Base-by-base conservation (phyloP, 35 echinoderm and acorn worm species). In the Strongylocentrotus purpuratus region DNA sequence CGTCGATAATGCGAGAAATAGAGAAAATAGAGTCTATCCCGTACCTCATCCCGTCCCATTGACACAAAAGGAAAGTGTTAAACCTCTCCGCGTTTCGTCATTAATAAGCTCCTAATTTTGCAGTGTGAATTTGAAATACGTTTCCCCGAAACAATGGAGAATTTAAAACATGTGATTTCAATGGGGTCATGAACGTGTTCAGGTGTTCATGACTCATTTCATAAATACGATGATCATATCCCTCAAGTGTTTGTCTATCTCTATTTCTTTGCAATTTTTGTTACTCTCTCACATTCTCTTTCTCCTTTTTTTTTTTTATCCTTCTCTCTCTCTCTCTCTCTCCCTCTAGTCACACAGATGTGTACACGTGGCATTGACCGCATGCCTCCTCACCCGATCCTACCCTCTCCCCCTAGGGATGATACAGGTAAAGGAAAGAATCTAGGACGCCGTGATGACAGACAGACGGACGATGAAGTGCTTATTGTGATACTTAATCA, bases 401-500 rank as follows among this genome's bases (percentile, higher is more conserved):
- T 31, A 78, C 65, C 7, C 32, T 46, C 87, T 88, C 87, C 33
- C 17, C 87, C 87, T 46, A 89, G 45, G 87, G 87, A 89, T n/a
- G 65, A 28, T 78, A 78, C 65, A 78, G 65, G 65, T 78, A 78
- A 78, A 78, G 87, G 87, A 89, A 87, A 46, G 45, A 46, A 89
- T 89, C 87, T 89, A 46, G 87, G 87, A 89, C 87, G 87, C 14
- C 45, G 12, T 46, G 87, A 46, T 33, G 87, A 89, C 87, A 89
- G 87, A 89, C 87, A 31, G 87, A 89, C 20, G 87, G 87, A 89
- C 20, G 87, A 20, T 33, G 14, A 45, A 25, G 87, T 45, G 87
- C 87, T 89, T 89, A 89, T 89, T 89, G 87, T 89, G 87, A 89
- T 89, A 33, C 32, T 33, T 89, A 89, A 89, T 89, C 87, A 46